Evolutionary conservation across 2,888 invertebrate genomes (phyloP).

Genomic region (Eugnorisma glareosa): DNA sequence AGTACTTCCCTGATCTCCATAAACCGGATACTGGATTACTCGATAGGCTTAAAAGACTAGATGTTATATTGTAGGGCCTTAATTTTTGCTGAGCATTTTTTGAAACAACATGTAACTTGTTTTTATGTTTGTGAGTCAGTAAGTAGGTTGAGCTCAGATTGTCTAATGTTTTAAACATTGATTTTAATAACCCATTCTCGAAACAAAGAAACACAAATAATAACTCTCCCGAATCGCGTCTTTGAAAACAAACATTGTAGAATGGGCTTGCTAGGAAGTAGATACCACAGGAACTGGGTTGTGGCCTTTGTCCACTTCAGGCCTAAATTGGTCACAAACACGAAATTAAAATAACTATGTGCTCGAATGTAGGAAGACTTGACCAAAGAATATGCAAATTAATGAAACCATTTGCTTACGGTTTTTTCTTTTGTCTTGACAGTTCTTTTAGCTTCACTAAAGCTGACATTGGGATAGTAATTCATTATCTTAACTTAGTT

Average conservation of each 20-base stretch:
- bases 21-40: background rate
- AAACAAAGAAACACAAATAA: background rate
- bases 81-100: background rate
- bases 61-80: background rate
- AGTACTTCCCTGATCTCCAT: background rate
- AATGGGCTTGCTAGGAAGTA: background rate
- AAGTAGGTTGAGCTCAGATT: background rate
- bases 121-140: background rate
- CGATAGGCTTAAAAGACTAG: background rate
- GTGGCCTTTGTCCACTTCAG: constrained; percentile 2
- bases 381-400: background rate
- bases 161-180: background rate
- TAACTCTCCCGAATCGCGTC: background rate
- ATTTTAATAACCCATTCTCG: background rate
- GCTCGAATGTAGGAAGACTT: background rate
- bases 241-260: background rate
- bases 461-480: background rate
- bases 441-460: background rate
- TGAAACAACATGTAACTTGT: background rate
- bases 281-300: background rate
- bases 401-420: background rate
- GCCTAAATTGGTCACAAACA: background rate
- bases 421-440: background rate
- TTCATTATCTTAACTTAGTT: background rate
- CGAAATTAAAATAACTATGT: background rate